Evolutionary conservation across 37 sponge, comb jelly and placozoan genomes (phyloP), one percentile per base, ranked within the genome.

Genomic region (Diacarnus erythraeanus): DNA sequence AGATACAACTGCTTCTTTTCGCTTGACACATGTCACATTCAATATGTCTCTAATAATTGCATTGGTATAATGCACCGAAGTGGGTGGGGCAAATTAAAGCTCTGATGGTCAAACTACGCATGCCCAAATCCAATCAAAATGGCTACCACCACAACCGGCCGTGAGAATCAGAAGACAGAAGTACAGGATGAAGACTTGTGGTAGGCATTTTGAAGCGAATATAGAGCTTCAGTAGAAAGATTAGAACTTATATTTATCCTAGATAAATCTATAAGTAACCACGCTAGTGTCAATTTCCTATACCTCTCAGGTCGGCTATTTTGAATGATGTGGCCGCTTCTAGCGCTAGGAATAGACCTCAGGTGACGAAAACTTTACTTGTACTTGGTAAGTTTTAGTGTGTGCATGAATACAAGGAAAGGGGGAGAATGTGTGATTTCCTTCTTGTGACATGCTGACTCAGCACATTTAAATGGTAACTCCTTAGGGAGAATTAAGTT

Each of bases 251-350:
- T 54, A 54, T 54, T 54, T 54, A 54, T 54, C 12, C 18, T 54
- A 54, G 18, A 54, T 12, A 54, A 18, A 54, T 18, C 18, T 21
- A 54, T 21, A 21, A 12, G 12, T 18, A 54, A 54, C 18, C 57
- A n/a, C 65, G n/a, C 27, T 15, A 21, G 4, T 35, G 4, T 29
- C 3, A 36, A 35, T 39, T 36, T 69, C 39, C 22, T 69, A 15
- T 27, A 18, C 3, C n/a, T 71, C 41, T 21, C 60, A 93, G 94
- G 94, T 81, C 94, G 3, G 75, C 74, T 57, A 90, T 94, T 72
- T 58, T 94, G 38, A 89, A 87, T 34, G 94, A 94, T 72, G 94
- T 94, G 59, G 80, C 86, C 25, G 54, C 60, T 1, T 81, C 82
- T 6, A 80, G 90, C 71, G 76, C 80, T 22, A 80, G 91, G 59